phyloP scores from a whole-genome alignment of 2,797 vertebrate species.

The Limnodromus scolopaceus region DNA sequence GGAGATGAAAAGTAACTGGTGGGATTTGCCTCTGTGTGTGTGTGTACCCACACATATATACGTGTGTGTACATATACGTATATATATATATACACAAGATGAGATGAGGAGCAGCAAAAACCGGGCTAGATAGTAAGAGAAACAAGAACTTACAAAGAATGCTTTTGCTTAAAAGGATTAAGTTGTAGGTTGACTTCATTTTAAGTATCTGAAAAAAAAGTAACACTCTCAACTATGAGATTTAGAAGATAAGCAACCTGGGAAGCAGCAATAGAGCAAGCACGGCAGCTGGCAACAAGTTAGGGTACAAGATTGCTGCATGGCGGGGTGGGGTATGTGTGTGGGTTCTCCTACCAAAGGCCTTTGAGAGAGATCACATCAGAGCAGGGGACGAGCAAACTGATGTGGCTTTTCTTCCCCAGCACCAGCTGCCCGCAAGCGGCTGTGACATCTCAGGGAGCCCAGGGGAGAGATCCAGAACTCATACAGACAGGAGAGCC shows the following conservation, averaged over 20 bases:
- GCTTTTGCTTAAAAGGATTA: background rate
- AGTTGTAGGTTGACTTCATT: background rate
- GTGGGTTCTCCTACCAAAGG: background rate
- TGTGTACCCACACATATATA: background rate
- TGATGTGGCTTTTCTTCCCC: background rate
- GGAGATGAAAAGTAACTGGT: background rate
- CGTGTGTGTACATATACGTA: background rate
- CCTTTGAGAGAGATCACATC: background rate
- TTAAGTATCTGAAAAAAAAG: background rate
- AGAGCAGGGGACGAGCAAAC: background rate
- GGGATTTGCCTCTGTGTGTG: background rate
- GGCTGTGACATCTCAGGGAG: background rate
- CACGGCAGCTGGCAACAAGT: background rate
- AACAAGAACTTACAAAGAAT: background rate
- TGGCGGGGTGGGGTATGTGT: background rate
- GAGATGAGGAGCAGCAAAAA: background rate
- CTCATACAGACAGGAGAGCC: fast-evolving
- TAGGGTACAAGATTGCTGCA: background rate
- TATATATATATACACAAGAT: too few relatives aligned
- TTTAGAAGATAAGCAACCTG: background rate
- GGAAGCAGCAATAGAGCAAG: background rate
- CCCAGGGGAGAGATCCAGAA: background rate
- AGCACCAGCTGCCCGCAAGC: background rate
- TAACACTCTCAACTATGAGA: background rate
- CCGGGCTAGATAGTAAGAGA: background rate